A percentile compares a stretch with the other conserved stretches of the same genome.
These are phyloP conservation scores for Platyscapa corneri DNA, from an alignment of 1,140 invertebrate species.

Conservation along the genomic window DNA sequence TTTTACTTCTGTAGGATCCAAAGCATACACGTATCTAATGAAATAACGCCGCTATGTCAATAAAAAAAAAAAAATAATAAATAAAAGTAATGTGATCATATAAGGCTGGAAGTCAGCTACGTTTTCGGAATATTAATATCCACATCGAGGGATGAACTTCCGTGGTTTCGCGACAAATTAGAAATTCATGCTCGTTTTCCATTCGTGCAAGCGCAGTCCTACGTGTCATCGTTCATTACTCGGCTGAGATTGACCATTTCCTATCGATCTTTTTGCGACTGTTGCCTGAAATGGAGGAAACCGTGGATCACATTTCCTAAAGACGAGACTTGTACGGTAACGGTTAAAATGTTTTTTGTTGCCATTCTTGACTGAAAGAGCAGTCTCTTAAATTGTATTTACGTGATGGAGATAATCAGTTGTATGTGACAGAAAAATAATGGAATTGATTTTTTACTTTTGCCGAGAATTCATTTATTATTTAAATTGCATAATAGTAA, in stretches of 20 bases:
- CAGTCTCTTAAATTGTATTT: not conserved
- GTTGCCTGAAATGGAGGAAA: not conserved
- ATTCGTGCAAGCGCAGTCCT: not conserved
- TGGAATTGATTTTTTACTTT: too few species aligned
- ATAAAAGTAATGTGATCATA: constrained; percentile 14
- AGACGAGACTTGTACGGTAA: not conserved
- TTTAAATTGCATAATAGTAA: too few species aligned
- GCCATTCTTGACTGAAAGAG: not conserved
- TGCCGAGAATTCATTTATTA: too few species aligned
- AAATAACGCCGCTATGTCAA: not conserved
- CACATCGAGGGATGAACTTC: constrained; percentile 27
- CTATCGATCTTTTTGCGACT: not conserved
- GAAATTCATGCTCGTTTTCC: constrained; percentile 28
- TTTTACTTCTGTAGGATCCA: not conserved
- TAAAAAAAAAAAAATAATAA: not conserved
- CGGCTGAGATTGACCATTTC: not conserved
- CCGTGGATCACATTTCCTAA: not conserved
- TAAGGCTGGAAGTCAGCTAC: not conserved
- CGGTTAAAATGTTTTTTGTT: not conserved
- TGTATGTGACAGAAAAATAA: too few species aligned
- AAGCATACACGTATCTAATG: not conserved
- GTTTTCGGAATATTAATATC: constrained; percentile 22
- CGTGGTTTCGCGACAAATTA: constrained; percentile 35
- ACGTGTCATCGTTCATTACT: not conserved
- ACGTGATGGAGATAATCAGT: too few species aligned